These are phyloP conservation scores for Eulemur rubriventer DNA, from an alignment of 2,797 vertebrate genomes.

Conservation along the genomic window DNA sequence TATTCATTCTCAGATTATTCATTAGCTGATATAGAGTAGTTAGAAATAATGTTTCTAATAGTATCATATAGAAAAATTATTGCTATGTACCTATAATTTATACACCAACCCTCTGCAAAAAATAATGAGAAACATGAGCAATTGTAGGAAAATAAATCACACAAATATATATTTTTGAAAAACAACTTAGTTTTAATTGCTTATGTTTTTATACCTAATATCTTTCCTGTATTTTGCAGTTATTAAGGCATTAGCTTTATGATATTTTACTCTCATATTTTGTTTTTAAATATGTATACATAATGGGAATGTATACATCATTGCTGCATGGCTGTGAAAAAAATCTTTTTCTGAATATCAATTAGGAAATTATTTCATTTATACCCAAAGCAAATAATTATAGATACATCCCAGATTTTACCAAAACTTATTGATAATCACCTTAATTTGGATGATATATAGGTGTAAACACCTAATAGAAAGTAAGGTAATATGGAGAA, in stretches of 20 bases:
- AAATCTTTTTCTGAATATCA: background rate
- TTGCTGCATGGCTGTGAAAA: background rate
- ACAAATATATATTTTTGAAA: background rate
- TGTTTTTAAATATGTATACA: background rate
- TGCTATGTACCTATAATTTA: background rate
- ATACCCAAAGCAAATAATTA: background rate
- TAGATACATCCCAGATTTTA: background rate
- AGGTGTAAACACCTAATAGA: background rate
- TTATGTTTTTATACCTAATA: background rate
- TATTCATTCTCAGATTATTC: background rate
- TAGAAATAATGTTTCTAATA: background rate
- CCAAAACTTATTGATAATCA: background rate
- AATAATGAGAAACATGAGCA: background rate
- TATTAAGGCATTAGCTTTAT: background rate
- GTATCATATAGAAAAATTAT: background rate
- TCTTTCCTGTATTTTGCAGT: background rate
- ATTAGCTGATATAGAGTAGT: background rate
- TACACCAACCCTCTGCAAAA: background rate
- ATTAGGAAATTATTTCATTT: background rate
- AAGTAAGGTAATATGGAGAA: background rate
- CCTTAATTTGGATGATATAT: background rate
- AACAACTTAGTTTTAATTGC: background rate
- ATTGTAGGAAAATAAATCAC: background rate
- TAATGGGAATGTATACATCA: background rate
- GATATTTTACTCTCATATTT: background rate